Evolutionary conservation across 2,113 vertebrate species (phyloP).

Genomic region (Brachionichthys hirsutus): DNA sequence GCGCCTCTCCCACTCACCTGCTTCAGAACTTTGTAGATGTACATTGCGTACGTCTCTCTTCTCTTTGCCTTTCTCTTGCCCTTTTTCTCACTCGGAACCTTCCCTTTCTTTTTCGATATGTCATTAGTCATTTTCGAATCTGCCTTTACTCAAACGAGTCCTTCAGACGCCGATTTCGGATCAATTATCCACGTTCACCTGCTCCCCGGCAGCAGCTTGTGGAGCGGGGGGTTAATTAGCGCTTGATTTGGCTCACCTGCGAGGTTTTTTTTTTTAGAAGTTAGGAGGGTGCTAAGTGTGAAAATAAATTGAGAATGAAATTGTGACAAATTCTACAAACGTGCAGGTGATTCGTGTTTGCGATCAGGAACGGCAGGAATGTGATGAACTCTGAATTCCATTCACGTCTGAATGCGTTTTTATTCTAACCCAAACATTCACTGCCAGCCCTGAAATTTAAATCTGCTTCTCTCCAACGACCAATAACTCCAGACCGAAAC

Average conservation of each 20-base stretch:
- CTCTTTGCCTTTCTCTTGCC: constrained; percentile 69
- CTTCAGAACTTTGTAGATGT: constrained; percentile 81
- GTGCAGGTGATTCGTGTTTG: too few relatives aligned
- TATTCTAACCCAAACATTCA: too few relatives aligned
- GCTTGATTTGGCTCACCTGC: constrained; percentile 51
- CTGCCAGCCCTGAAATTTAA: too few relatives aligned
- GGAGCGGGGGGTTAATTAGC: constrained; percentile 34
- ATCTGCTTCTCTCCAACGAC: too few relatives aligned
- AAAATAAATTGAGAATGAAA: neutral
- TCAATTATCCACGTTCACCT: neutral
- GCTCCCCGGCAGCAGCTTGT: neutral
- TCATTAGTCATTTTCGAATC: constrained; percentile 68
- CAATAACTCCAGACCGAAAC: too few relatives aligned
- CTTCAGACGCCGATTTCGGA: neutral
- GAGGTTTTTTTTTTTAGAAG: neutral
- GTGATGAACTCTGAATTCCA: too few relatives aligned
- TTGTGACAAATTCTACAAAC: too few relatives aligned
- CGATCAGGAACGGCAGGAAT: too few relatives aligned
- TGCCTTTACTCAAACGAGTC: neutral
- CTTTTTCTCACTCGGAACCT: constrained; percentile 70
- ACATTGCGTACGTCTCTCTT: constrained; percentile 78
- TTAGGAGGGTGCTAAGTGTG: neutral
- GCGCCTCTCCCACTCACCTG: constrained; percentile 62
- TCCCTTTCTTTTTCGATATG: constrained; percentile 74
- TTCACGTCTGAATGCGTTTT: too few relatives aligned